Percentiles rank a stretch among this genome's conserved stretches.
phyloP scores from a whole-genome alignment of 2,113 vertebrate species.

The Gulo gulo region DNA sequence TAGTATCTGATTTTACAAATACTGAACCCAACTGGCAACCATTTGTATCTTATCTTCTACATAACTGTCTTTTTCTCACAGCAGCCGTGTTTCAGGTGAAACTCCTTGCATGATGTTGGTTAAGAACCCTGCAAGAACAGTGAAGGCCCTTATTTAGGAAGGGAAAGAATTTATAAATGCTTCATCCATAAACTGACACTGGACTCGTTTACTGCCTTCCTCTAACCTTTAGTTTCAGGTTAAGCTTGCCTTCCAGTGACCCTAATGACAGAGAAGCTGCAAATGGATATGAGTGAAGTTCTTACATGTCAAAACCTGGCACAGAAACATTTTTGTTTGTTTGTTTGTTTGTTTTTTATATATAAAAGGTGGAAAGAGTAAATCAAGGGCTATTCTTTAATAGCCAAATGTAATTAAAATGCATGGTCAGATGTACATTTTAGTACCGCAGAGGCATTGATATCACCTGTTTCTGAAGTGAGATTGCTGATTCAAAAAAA shows the following conservation, averaged over 20 bases:
- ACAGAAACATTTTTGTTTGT: conserved; percentile 21
- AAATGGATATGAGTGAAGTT: conserved; percentile 67
- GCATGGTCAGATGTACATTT: conserved; percentile 57
- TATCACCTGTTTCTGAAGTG: conserved; percentile 57
- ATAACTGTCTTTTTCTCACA: not conserved
- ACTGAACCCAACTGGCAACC: not conserved
- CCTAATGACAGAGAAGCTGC: conserved; percentile 57
- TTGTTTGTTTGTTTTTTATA: not conserved
- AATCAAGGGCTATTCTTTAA: conserved; percentile 68
- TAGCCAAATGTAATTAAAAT: conserved; percentile 71
- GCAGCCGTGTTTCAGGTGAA: not conserved
- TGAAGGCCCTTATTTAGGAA: conserved; percentile 36
- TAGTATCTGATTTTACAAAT: conserved; percentile 41
- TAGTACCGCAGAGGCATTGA: conserved; percentile 52
- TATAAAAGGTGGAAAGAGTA: conserved; percentile 58
- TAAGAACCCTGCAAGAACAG: not conserved
- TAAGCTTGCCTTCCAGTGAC: conserved; percentile 56
- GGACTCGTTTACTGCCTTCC: conserved; percentile 43
- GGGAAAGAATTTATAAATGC: conserved; percentile 50
- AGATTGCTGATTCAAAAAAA: conserved; percentile 22
- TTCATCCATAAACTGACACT: conserved; percentile 39
- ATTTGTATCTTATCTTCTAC: not conserved
- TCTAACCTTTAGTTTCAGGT: conserved; percentile 70
- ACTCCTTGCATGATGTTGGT: not conserved
- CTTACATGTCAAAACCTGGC: conserved; percentile 53